These are phyloP conservation scores for Nothobranchius furzeri DNA, from an alignment of 2,113 vertebrate species.

Conservation along the genomic window DNA sequence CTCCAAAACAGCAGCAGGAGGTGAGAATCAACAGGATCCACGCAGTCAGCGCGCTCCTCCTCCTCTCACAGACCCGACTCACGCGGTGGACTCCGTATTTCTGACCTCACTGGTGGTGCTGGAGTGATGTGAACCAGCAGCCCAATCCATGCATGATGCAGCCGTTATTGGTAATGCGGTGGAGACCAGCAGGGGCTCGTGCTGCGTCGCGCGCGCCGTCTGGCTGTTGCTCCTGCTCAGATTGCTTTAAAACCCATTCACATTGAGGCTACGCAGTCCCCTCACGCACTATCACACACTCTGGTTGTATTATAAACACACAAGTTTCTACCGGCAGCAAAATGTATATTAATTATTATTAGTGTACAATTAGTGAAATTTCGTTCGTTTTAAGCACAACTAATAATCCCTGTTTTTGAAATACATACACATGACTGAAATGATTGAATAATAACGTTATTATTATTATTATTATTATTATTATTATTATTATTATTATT, in stretches of 20 bases:
- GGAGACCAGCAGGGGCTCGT: slow-evolving; percentile 34
- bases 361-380: too few relatives aligned
- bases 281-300: neutral
- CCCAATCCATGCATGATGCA: slow-evolving; percentile 18
- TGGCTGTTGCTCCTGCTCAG: slow-evolving; percentile 58
- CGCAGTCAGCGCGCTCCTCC: slow-evolving; percentile 46
- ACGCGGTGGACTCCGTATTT: slow-evolving; percentile 26
- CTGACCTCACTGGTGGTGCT: slow-evolving; percentile 5
- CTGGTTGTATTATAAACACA: neutral
- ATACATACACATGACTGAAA: too few relatives aligned
- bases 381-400: too few relatives aligned
- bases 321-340: neutral
- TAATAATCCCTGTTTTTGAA: too few relatives aligned
- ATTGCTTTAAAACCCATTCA: slow-evolving; percentile 19
- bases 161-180: slow-evolving; percentile 12
- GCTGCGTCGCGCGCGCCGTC: slow-evolving; percentile 51
- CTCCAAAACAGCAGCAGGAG: slow-evolving; percentile 31
- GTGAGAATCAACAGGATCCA: slow-evolving; percentile 73
- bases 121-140: slow-evolving; percentile 10
- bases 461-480: too few relatives aligned
- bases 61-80: slow-evolving; percentile 35
- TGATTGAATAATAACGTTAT: too few relatives aligned
- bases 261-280: slow-evolving; percentile 35
- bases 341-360: too few relatives aligned
- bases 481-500: too few relatives aligned